Conservation (phyloP, 2,888 invertebrate genomes). For the Limulus polyphemus region DNA sequence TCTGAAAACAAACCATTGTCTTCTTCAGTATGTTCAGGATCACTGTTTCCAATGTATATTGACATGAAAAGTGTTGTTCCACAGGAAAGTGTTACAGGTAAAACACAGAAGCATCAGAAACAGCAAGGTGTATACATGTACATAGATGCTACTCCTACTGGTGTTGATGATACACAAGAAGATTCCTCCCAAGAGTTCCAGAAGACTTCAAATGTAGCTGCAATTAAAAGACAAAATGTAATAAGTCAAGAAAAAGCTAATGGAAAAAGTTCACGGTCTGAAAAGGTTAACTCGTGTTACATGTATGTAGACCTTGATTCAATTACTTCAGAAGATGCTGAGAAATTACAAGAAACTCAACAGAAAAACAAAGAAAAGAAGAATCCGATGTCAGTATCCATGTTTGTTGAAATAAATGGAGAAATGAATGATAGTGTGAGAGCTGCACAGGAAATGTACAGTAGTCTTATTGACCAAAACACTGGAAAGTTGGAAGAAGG, state of each 20-base stretch:
- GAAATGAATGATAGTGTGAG: constrained; percentile 4
- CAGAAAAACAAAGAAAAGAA: constrained; percentile 7
- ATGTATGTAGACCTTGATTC: constrained; percentile 22
- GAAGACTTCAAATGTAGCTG: no score
- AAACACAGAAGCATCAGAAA: constrained; percentile 8
- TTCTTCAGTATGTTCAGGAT: constrained; percentile 8
- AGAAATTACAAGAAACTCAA: constrained; percentile 4
- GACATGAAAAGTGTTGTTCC: constrained; percentile 18
- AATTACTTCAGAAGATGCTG: constrained; percentile 13
- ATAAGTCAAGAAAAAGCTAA: no score
- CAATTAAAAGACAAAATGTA: no score
- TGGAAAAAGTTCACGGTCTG: no score
- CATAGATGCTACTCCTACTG: no score
- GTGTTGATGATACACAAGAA: no score
- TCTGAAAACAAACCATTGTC: no score
- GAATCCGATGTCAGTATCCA: constrained; percentile 14
- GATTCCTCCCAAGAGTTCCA: no score
- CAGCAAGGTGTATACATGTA: background rate
- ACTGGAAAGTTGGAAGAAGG: background rate
- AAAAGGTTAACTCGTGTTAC: constrained; percentile 12
- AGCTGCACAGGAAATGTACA: constrained; percentile 1
- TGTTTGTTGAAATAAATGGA: constrained; percentile 21
- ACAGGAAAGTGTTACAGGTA: background rate
- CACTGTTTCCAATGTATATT: constrained; percentile 23
- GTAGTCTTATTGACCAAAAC: background rate